Evolutionary conservation across 2,888 invertebrate species (phyloP).

Genomic region (Volucella bombylans): DNA sequence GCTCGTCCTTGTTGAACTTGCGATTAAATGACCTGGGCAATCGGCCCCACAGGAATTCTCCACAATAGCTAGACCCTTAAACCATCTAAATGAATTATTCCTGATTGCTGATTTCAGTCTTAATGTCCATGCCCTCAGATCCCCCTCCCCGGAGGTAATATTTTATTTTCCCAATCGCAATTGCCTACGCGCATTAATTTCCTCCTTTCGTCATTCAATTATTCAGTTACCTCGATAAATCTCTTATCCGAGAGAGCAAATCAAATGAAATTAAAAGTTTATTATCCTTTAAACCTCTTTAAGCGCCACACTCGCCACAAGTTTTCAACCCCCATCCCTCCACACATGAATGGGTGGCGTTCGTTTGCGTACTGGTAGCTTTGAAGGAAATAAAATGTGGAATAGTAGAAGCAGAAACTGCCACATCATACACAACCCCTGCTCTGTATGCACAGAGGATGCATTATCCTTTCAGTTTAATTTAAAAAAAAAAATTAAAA

Average conservation of each 20-base stretch:
- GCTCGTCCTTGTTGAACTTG: too few relatives aligned
- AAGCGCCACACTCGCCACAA: conserved; percentile 7
- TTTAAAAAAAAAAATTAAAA: conserved; percentile 20
- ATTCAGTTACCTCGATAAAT: conserved; percentile 49
- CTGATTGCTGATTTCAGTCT: too few relatives aligned
- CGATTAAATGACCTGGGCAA: too few relatives aligned
- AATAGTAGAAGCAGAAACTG: conserved; percentile 45
- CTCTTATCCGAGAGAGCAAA: conserved; percentile 11
- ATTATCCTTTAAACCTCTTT: conserved; percentile 51
- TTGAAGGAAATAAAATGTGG: conserved; percentile 30
- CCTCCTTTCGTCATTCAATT: conserved; percentile 9
- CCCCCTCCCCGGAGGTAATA: too few relatives aligned
- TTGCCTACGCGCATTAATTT: too few relatives aligned
- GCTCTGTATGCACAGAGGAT: conserved; percentile 44
- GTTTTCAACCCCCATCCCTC: not conserved
- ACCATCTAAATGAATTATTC: too few relatives aligned
- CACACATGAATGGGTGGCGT: not conserved
- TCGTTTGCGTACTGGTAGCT: too few relatives aligned
- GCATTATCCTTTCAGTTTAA: conserved; percentile 71
- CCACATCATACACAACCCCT: not conserved
- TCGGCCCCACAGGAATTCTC: too few relatives aligned
- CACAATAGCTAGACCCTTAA: too few relatives aligned
- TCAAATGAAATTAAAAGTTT: conserved; percentile 50
- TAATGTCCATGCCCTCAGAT: too few relatives aligned
- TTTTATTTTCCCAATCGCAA: too few relatives aligned